These are phyloP conservation scores for Trissonchulus latispiculum DNA, from an alignment of 2,888 invertebrate genomes.

Conservation along the genomic window DNA sequence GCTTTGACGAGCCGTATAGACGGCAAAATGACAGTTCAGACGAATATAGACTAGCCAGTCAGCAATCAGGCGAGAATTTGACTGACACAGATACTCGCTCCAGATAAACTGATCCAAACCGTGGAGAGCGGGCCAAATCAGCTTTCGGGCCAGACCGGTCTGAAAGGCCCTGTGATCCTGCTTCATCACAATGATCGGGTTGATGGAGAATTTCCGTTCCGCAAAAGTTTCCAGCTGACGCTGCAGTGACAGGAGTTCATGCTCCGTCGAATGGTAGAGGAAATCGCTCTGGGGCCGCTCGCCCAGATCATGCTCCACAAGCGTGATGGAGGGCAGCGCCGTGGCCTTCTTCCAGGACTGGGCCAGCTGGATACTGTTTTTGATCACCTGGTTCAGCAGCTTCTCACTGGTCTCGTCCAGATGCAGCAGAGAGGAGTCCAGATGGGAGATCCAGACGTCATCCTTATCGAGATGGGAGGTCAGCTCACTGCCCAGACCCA, in stretches of 20 bases:
- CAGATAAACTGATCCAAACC: conserved; percentile 39
- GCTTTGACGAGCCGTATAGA: not conserved
- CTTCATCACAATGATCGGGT: conserved; percentile 19
- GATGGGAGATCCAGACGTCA: conserved; percentile 17
- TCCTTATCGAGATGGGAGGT: not conserved
- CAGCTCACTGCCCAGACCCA: conserved; percentile 13
- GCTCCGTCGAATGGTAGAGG: conserved; percentile 17
- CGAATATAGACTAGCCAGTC: not conserved
- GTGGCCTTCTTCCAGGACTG: not conserved
- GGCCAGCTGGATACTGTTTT: not conserved
- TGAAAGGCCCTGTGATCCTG: conserved; percentile 11
- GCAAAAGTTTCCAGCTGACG: not conserved
- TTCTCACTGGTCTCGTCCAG: conserved; percentile 4
- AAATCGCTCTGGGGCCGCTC: not conserved
- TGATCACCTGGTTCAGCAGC: not conserved
- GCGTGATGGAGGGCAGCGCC: not conserved
- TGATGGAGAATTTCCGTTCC: conserved; percentile 16
- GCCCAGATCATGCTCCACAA: not conserved
- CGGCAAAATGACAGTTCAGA: not conserved
- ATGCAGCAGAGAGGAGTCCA: conserved; percentile 11
- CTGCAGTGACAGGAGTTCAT: conserved; percentile 17
- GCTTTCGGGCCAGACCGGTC: conserved; percentile 29
- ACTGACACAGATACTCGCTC: not conserved
- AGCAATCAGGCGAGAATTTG: not conserved
- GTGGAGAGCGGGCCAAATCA: conserved; percentile 43